Base-by-base conservation (phyloP, 2,113 vertebrate species). In the Pangasianodon gigas region DNA sequence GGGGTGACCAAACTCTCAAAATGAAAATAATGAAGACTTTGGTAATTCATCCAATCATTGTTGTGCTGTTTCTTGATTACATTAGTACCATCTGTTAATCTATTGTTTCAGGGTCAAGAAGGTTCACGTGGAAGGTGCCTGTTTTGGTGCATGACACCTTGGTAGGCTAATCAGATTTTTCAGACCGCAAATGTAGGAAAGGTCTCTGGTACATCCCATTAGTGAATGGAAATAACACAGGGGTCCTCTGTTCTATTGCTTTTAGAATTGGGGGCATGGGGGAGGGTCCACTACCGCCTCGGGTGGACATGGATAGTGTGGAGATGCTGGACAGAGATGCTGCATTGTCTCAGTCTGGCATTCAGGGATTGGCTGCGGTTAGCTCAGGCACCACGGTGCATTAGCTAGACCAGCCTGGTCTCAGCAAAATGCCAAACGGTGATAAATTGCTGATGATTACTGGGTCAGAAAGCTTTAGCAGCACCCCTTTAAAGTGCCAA, bases 391-490 rank as follows among this genome's bases (percentile, higher is more conserved):
- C 80, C 84, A 62, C 9, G 18, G 18, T 92, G 91, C 86, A 91
- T 92, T 90, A 91, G 90, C 83, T 2, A 46, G 44, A 89, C 91
- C 90, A 92, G 87, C 51, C 2, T n/a, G 88, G 89, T 86, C 77
- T 87, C 74, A 77, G 84, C 32, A 85, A 92, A 91, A 62, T 79
- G 89, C 88, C 87, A 85, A 41, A 46, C 87, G 8, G 77, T 93
- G 92, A 95, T 85, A 90, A 94, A 95, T 93, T 91, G 84, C 87
- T 46, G 89, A 88, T 90, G 87, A 93, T 94, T 91, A 92, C 89
- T 84, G 87, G 91, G 92, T 95, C 93, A 93, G 69, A 93, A 87
- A 92, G 58, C 88, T 48, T 85, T 85, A 84, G 52, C 84, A 41
- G 85, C 44, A 26, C 82, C 85, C 6, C 46, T 85, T 89, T 60